Percentiles rank a stretch among this genome's conserved stretches.
These are phyloP conservation scores for Okapia johnstoni DNA, from an alignment of 2,113 vertebrate genomes.

Conservation along the genomic window DNA sequence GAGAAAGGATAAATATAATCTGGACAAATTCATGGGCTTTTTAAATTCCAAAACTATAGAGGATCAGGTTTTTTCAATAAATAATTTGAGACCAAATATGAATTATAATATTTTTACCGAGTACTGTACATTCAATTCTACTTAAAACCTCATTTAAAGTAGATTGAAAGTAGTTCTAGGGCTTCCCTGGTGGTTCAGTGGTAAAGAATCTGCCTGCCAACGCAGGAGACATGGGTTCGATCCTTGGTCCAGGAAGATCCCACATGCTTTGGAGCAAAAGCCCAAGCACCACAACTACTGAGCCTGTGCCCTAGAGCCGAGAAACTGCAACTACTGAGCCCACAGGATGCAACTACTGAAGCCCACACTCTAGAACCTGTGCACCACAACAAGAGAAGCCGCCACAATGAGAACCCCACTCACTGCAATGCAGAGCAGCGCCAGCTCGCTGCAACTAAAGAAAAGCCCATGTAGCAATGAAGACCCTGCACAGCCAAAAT, in stretches of 20 bases:
- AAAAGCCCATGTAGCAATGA: fast-evolving
- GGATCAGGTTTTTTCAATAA: neutral
- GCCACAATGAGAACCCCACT: neutral
- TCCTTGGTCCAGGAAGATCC: neutral
- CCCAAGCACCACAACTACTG: neutral
- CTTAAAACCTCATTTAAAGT: neutral
- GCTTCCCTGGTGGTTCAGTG: neutral
- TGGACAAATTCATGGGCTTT: neutral
- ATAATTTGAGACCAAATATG: neutral
- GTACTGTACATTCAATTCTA: neutral
- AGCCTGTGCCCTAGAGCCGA: neutral
- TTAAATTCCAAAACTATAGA: neutral
- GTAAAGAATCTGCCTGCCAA: neutral
- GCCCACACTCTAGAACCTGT: neutral
- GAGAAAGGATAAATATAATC: neutral
- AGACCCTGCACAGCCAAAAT: neutral
- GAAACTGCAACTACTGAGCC: neutral
- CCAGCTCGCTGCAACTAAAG: neutral
- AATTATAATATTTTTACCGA: neutral
- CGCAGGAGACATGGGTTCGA: neutral
- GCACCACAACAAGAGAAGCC: neutral
- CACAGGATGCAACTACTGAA: too few species aligned
- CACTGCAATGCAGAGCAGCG: neutral
- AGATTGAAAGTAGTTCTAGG: neutral
- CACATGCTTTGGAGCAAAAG: neutral